Evolutionary conservation across 1,140 invertebrate species (phyloP), one percentile per base, ranked within the genome.

Genomic region (Telenomus remus): DNA sequence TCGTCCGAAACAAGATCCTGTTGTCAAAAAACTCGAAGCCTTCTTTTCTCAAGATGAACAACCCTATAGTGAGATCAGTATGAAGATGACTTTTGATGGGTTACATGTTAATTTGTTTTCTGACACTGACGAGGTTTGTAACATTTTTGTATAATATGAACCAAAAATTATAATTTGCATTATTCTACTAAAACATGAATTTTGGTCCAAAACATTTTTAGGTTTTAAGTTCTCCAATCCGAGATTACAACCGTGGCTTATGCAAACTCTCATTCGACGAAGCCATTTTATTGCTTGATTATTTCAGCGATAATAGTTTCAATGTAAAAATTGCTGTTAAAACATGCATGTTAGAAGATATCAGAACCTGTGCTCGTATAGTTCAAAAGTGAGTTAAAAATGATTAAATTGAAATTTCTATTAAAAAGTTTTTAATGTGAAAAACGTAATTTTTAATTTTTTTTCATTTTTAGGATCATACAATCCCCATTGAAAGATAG

Each of bases 251-350:
- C 79, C 92, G 92, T 66, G 93, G 93, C 0, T 85, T 95, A 11
- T 93, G 93, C 11, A 92, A 91, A 79, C 84, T 95, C 27, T 91
- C 92, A 33, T 89, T 94, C 7, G 92, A 92, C n/a, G 94, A 95
- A 85, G 89, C 92, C 0, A 90, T 89, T 16, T 79, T 91, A 1
- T 89, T 89, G 5, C 83, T 92, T 37, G 91, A 93, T 37, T 90
- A 91, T 57, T 93, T 91, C 74, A 93, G 91, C 42, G 94, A 95
- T 80, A 89, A 89, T 34, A 94, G 93, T 76, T 82, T 93, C 16
- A 92, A 93, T 80, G 85, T 94, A 39, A 93, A 93, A 82, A 86
- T 93, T n/a, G 92, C 93, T 43, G 83, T 95, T 14, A 92, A 94
- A 82, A 91, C 90, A 11, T 88, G 93, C 51, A 84, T 91, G 2